Percentiles rank a stretch among this genome's conserved stretches.
These are phyloP conservation scores for Elachura formosa DNA, from an alignment of 2,113 vertebrate species.

Conservation along the genomic window DNA sequence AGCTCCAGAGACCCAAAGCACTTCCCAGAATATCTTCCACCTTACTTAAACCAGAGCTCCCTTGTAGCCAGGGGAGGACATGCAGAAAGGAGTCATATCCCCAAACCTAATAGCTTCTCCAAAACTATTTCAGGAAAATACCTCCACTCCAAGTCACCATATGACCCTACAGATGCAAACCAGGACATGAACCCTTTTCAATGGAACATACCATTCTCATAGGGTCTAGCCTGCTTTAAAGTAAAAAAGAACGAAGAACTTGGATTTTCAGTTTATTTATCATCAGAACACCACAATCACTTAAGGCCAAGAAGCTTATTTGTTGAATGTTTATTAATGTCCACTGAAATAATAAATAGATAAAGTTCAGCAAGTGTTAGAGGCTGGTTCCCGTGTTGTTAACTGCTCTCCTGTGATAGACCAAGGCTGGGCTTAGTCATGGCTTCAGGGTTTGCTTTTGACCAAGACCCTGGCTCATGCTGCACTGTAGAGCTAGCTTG, in stretches of 20 bases:
- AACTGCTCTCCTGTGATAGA: not conserved
- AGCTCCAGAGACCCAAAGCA: not conserved
- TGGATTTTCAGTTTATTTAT: not conserved
- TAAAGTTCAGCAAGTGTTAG: not conserved
- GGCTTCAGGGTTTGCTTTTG: not conserved
- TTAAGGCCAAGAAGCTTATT: not conserved
- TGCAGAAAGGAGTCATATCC: not conserved
- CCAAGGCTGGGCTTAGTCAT: not conserved
- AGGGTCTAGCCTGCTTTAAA: not conserved
- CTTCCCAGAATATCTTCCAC: not conserved
- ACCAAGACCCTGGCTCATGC: not conserved
- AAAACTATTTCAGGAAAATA: not conserved
- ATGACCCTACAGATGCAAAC: not conserved
- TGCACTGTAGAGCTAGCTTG: not conserved
- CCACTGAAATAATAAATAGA: not conserved
- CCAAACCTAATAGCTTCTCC: not conserved
- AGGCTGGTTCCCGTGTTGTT: not conserved
- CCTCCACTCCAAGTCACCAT: not conserved
- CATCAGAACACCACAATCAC: not conserved
- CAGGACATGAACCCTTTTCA: not conserved
- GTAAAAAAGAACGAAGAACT: not conserved
- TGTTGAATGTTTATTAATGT: not conserved
- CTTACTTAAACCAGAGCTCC: not conserved
- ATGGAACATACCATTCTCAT: not conserved
- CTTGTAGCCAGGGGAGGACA: not conserved